Percentiles rank a stretch among this genome's conserved stretches.
phyloP scores from a whole-genome alignment of 2,113 vertebrate species.

The Bos javanicus region DNA sequence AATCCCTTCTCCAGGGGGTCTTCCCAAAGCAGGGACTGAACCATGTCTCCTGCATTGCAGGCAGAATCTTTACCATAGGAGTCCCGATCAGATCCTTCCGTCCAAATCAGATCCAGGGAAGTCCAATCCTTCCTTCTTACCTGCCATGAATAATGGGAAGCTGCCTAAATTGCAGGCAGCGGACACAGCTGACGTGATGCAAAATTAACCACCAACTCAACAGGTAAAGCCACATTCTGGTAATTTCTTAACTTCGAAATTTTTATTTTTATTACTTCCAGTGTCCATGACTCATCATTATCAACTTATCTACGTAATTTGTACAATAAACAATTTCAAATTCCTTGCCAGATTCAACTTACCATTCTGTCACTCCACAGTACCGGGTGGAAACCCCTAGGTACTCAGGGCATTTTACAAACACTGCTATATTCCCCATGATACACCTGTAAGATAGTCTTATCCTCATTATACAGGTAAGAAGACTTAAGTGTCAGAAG shows the following conservation, averaged over 20 bases:
- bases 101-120: not conserved
- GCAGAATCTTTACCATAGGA: not conserved
- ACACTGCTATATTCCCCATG: not conserved
- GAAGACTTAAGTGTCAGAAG: not conserved
- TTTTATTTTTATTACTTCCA: not conserved
- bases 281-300: not conserved
- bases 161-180: not conserved
- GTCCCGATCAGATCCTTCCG: not conserved
- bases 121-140: not conserved
- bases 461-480: not conserved
- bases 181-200: not conserved
- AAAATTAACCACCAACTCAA: slow-evolving; percentile 18
- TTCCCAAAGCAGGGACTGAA: not conserved
- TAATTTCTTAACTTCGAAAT: not conserved
- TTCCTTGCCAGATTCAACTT: not conserved
- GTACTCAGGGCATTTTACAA: not conserved
- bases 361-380: not conserved
- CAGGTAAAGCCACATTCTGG: not conserved
- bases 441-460: not conserved
- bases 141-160: not conserved
- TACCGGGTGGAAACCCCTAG: not conserved
- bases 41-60: not conserved
- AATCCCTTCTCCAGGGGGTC: not conserved
- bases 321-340: not conserved
- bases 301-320: not conserved